Evolutionary conservation across 2,113 vertebrate genomes (phyloP).

Genomic region (Bos taurus): DNA sequence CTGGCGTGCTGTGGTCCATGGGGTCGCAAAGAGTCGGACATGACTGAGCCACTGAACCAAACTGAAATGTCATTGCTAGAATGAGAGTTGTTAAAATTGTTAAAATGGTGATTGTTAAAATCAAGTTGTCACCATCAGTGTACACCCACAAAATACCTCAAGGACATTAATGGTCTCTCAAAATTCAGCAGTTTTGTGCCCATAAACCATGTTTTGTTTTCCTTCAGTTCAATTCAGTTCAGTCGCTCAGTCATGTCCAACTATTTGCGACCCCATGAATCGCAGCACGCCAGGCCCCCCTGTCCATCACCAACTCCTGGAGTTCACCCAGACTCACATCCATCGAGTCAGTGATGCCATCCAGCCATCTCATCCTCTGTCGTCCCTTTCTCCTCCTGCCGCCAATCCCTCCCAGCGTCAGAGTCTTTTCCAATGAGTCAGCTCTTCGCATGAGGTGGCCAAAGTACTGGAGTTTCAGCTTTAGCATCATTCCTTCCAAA

Average conservation of each 20-base stretch:
- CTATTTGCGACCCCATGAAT: too few species aligned
- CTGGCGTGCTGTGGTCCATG: background rate
- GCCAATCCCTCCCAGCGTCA: too few species aligned
- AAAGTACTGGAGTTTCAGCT: too few species aligned
- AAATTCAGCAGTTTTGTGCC: slow-evolving; percentile 83
- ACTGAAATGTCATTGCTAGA: slow-evolving; percentile 82
- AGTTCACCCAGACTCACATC: too few species aligned
- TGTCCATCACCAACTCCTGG: too few species aligned
- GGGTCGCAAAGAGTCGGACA: background rate
- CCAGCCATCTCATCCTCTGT: too few species aligned
- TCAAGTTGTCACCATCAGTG: slow-evolving; percentile 77
- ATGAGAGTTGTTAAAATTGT: slow-evolving; percentile 58
- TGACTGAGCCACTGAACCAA: background rate
- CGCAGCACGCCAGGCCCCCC: rapidly evolving
- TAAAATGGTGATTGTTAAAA: background rate
- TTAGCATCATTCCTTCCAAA: too few species aligned
- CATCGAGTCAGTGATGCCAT: too few species aligned
- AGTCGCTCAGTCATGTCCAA: too few species aligned
- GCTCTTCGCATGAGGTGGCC: too few species aligned
- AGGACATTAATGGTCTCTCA: slow-evolving; percentile 80
- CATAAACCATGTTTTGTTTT: slow-evolving; percentile 83
- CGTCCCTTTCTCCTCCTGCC: too few species aligned
- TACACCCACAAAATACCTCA: slow-evolving; percentile 82
- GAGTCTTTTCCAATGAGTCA: too few species aligned
- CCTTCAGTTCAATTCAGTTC: background rate